Evolutionary conservation across 92 coral and sea anemone species (phyloP), one percentile per base, ranked within the genome.

Genomic region (Desmophyllum pertusum): DNA sequence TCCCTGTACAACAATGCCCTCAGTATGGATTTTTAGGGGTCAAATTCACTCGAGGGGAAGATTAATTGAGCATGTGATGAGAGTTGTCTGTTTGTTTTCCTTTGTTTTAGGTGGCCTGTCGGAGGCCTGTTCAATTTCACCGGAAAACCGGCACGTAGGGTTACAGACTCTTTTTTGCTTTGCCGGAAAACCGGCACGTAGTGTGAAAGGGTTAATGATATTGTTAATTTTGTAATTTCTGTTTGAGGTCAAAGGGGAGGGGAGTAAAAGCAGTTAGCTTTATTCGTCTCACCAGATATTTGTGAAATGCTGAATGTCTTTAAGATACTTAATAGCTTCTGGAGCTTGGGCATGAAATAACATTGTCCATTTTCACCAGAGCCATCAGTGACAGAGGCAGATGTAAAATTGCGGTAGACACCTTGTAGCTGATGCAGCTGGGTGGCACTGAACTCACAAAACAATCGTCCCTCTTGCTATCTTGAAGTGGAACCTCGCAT

Each of bases 291-390:
- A 48, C 8, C 53, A 48, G 10, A 45, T 13, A 7, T 45, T n/a
- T 53, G 73, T 46, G 78, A 41, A 61, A 79, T 40, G 18, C 76
- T 77, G 74, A 48, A 74, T 37, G 88, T 65, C 21, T 80, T 86
- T 55, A 94, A 89, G 39, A 92, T 70, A 30, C 80, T 83, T 52
- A 97, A 87, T 43, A 97, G 93, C 27, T 45, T 73, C 78, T 85
- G 90, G 45, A 97, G 88, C 80, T 97, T 97, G 8, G 98, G 94
- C 77, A 86, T 92, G 77, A 97, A 65, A 62, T 81, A 90, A 17
- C 81, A 86, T 43, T 69, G 85, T 61, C 83, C 83, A 74, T 48
- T 67, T 35, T 46, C 79, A 21, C 79, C 84, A 41, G 83, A 80
- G 62, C 48, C 75, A 62, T 76, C 87, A 42, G 71, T 67, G 18